These are phyloP conservation scores for Prietella phreatophila DNA, from an alignment of 2,113 vertebrate genomes.

Conservation along the genomic window DNA sequence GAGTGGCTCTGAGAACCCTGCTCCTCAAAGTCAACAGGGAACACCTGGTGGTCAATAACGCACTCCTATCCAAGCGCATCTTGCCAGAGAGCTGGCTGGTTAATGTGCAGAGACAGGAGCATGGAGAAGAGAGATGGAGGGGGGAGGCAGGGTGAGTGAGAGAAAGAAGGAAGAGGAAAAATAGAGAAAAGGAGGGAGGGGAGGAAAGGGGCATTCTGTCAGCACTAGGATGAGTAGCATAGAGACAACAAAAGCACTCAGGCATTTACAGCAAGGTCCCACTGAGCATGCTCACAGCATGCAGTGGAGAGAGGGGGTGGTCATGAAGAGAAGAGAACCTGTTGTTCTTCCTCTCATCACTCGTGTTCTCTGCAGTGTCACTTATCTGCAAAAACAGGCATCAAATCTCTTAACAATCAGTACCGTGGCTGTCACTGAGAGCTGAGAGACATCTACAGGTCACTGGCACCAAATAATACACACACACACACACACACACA, in stretches of 20 bases:
- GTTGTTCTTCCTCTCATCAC: conserved; percentile 53
- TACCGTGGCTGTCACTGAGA: background rate
- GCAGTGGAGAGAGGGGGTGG: conserved; percentile 5
- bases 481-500: conserved; percentile 12
- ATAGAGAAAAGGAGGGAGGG: conserved; percentile 24
- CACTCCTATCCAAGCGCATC: conserved; percentile 49
- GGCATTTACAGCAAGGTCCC: conserved; percentile 45
- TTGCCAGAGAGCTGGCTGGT: conserved; percentile 47
- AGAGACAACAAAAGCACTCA: conserved; percentile 50
- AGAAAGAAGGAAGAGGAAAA: conserved; percentile 26
- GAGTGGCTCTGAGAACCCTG: conserved; percentile 24
- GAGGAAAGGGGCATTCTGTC: conserved; percentile 49
- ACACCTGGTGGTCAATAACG: conserved; percentile 66
- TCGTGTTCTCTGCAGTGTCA: conserved; percentile 35
- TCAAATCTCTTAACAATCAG: conserved; percentile 36
- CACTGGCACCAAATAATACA: conserved; percentile 13
- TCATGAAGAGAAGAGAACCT: conserved; percentile 38
- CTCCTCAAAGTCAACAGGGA: conserved; percentile 48
- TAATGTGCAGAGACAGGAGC: conserved; percentile 49
- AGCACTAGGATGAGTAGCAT: conserved; percentile 46
- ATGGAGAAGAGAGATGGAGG: conserved; percentile 31
- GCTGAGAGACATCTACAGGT: conserved; percentile 9
- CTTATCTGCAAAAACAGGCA: conserved; percentile 48
- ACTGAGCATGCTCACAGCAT: conserved; percentile 46
- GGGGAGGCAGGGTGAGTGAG: conserved; percentile 29